A percentile compares a stretch with the other conserved stretches of the same genome.
Conservation (phyloP, 2,797 vertebrate species). For the Danio aesculapii region DNA sequence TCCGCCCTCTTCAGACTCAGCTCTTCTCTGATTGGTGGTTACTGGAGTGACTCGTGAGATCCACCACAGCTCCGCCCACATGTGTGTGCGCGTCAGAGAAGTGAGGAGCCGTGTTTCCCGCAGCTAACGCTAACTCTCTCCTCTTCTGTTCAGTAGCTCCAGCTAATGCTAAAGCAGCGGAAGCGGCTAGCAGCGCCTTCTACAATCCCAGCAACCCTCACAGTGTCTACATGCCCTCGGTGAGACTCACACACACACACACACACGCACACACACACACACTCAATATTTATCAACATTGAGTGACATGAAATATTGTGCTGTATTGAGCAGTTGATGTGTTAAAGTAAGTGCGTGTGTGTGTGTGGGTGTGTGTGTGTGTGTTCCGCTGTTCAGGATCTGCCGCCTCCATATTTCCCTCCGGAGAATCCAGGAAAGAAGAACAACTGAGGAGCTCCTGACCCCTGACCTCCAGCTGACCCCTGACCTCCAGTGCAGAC, state of each 20-base stretch:
- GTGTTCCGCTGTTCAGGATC: conserved; percentile 75
- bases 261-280: conserved; percentile 20
- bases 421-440: conserved; percentile 87
- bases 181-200: conserved; percentile 88
- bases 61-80: too few species aligned
- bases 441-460: conserved; percentile 69
- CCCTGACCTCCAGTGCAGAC: not conserved
- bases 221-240: conserved; percentile 93
- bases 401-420: conserved; percentile 89
- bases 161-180: conserved; percentile 85
- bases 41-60: too few species aligned
- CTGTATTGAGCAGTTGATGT: too few species aligned
- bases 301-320: too few species aligned
- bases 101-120: too few species aligned
- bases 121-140: conserved; percentile 29
- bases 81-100: too few species aligned
- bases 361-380: not conserved
- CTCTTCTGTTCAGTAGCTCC: conserved; percentile 44
- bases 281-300: too few species aligned
- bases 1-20: not conserved
- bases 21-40: too few species aligned
- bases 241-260: conserved; percentile 66
- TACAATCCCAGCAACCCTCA: conserved; percentile 91
- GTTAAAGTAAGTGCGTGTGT: too few species aligned
- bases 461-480: too few species aligned